phyloP scores from a whole-genome alignment of 1,140 invertebrate genomes.

The Trissolcus basalis region DNA sequence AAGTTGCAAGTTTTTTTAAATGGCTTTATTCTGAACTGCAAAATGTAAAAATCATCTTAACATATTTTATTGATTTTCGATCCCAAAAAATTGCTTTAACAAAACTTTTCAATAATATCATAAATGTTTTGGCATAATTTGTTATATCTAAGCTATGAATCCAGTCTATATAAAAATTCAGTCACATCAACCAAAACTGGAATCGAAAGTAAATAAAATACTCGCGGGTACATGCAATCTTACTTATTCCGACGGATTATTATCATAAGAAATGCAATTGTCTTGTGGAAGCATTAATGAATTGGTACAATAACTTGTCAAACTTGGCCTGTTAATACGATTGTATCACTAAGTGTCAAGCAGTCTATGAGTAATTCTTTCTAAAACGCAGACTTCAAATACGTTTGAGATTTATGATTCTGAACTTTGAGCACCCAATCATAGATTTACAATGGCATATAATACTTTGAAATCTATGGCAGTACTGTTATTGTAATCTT shows the following conservation, averaged over 20 bases:
- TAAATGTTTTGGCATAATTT: too few species aligned
- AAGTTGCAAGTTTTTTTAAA: background rate
- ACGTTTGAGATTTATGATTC: too few species aligned
- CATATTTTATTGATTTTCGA: slow-evolving; percentile 29
- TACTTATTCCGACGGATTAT: slow-evolving; percentile 11
- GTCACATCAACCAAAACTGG: slow-evolving; percentile 17
- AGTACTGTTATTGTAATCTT: too few species aligned
- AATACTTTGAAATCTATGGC: too few species aligned
- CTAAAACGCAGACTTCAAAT: slow-evolving; percentile 16
- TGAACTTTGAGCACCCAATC: too few species aligned
- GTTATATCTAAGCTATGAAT: slow-evolving; percentile 3
- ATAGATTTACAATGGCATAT: too few species aligned
- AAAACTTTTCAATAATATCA: too few species aligned
- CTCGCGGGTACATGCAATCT: background rate
- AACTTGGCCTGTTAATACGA: slow-evolving; percentile 38
- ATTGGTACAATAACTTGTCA: slow-evolving; percentile 25
- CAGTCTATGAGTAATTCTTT: slow-evolving; percentile 33
- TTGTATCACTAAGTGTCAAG: slow-evolving; percentile 43
- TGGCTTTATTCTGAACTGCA: background rate
- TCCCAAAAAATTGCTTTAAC: slow-evolving; percentile 6
- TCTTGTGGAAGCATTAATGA: slow-evolving; percentile 1
- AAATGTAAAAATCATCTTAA: background rate
- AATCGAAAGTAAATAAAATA: slow-evolving; percentile 44
- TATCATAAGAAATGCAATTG: background rate
- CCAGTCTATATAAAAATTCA: slow-evolving; percentile 13